Evolutionary conservation across 2,888 invertebrate genomes (phyloP).

Genomic region (Anorthoa munda): DNA sequence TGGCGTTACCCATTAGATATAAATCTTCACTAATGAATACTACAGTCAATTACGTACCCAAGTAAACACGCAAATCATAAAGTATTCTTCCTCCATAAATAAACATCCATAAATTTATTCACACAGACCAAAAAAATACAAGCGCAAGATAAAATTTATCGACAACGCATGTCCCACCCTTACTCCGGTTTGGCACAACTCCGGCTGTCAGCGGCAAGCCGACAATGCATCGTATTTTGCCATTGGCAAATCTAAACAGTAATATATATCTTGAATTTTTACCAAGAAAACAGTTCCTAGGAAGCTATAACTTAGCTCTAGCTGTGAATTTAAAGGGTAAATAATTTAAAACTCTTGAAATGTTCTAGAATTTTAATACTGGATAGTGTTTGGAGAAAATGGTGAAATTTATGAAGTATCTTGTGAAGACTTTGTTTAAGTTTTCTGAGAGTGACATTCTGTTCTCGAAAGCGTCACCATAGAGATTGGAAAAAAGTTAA

Average conservation of each 20-base stretch:
- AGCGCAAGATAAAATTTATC: constrained; percentile 49
- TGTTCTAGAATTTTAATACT: constrained; percentile 23
- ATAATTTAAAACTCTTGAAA: constrained; percentile 35
- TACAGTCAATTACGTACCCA: too few relatives aligned
- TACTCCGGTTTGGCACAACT: constrained; percentile 69
- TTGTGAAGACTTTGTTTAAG: too few relatives aligned
- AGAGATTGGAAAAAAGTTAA: too few relatives aligned
- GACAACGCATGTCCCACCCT: constrained; percentile 66
- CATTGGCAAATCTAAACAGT: constrained; percentile 68
- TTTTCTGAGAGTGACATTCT: too few relatives aligned
- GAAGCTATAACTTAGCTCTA: constrained; percentile 47
- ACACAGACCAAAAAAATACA: not conserved
- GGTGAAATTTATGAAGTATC: not conserved
- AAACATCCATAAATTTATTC: not conserved
- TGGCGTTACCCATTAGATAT: too few relatives aligned
- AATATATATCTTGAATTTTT: constrained; percentile 64
- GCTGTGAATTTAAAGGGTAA: constrained; percentile 42
- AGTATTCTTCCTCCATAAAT: not conserved
- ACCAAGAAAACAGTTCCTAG: constrained; percentile 52
- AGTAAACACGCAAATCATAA: too few relatives aligned
- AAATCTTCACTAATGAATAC: too few relatives aligned
- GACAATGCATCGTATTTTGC: constrained; percentile 65
- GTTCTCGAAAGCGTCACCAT: too few relatives aligned
- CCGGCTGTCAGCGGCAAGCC: constrained; percentile 68
- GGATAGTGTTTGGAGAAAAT: not conserved